phyloP scores from a whole-genome alignment of 35 echinoderm and acorn worm species.

The Hemicentrotus pulcherrimus region DNA sequence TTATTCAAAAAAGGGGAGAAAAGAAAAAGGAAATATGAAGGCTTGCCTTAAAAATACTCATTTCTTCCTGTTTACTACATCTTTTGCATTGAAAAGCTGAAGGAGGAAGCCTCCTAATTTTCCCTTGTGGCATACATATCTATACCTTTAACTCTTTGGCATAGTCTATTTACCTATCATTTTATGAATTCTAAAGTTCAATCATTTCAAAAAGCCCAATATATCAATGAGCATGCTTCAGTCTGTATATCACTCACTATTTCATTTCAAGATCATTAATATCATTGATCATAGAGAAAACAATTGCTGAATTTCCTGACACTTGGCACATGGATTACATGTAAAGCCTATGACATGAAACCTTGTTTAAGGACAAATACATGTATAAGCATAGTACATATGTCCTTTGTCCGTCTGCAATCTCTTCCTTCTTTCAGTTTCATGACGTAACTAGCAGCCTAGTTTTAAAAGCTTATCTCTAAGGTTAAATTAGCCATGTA shows the following conservation, averaged over 20 bases:
- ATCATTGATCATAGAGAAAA: no score
- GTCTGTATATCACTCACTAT: no score
- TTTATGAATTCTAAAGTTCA: no score
- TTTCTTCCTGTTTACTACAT: neutral
- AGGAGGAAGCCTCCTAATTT: neutral
- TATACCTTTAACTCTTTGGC: no score
- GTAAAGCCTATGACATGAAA: neutral
- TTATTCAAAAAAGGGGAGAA: no score
- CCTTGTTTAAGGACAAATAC: neutral
- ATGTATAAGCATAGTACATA: neutral
- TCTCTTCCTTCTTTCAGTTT: conserved; percentile 4
- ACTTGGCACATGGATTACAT: neutral
- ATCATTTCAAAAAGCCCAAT: no score
- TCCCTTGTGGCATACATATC: no score
- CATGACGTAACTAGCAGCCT: neutral
- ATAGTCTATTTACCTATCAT: no score
- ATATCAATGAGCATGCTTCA: no score
- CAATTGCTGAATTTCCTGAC: neutral
- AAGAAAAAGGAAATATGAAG: neutral
- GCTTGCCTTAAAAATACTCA: no score
- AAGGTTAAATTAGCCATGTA: no score
- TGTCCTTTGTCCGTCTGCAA: neutral
- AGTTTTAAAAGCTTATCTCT: neutral
- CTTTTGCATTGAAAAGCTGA: neutral
- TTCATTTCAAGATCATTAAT: no score